Evolutionary conservation across 2,797 vertebrate genomes (phyloP).

Genomic region (Champsocephalus gunnari): DNA sequence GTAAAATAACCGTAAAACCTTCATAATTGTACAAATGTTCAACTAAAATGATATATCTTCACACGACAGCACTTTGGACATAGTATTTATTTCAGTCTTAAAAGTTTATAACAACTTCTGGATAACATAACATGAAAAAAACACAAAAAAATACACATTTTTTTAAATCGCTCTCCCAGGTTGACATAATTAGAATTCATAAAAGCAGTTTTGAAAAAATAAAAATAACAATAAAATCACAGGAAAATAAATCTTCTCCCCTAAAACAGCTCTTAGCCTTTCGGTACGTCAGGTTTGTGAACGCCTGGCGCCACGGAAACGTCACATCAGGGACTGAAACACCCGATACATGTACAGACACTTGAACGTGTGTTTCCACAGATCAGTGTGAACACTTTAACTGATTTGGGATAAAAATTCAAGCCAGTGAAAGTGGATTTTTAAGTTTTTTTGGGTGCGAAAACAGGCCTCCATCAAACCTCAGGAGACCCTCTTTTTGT

Average conservation of each 20-base stretch:
- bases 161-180: slow-evolving; percentile 76
- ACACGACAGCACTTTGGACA: slow-evolving; percentile 67
- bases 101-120: slow-evolving; percentile 86
- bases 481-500: slow-evolving; percentile 43
- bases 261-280: slow-evolving; percentile 58
- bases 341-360: slow-evolving; percentile 44
- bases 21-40: not conserved
- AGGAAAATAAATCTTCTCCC: slow-evolving; percentile 37
- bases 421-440: slow-evolving; percentile 57
- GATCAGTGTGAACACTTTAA: slow-evolving; percentile 35
- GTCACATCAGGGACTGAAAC: slow-evolving; percentile 12
- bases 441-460: slow-evolving; percentile 46
- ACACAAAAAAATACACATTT: slow-evolving; percentile 68
- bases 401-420: slow-evolving; percentile 40
- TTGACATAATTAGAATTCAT: slow-evolving; percentile 76
- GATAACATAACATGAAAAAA: slow-evolving; percentile 83
- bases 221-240: slow-evolving; percentile 72
- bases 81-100: slow-evolving; percentile 89
- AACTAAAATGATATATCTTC: slow-evolving; percentile 16
- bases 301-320: slow-evolving; percentile 3
- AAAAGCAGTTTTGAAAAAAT: slow-evolving; percentile 70
- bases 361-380: slow-evolving; percentile 12
- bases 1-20: not conserved
- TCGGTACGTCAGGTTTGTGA: slow-evolving; percentile 56
- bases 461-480: slow-evolving; percentile 9